Evolutionary conservation across 2,797 vertebrate species (phyloP), one percentile per base, ranked within the genome.

Genomic region (Perodicticus potto): DNA sequence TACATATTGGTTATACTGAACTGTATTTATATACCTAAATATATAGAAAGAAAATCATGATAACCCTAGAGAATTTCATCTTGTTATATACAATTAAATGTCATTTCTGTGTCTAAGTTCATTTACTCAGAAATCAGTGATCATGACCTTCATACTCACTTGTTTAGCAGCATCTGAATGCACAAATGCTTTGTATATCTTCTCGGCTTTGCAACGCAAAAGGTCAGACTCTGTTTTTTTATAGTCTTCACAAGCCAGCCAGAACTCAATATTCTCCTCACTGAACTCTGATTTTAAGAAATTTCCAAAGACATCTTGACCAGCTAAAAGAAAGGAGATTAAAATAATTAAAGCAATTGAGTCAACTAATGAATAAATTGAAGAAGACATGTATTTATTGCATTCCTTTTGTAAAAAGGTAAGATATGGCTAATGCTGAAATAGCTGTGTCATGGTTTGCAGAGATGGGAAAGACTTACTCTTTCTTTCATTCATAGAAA

Each of bases 261-360:
- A 99, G 96, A 99, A 99, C 37, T 99, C 98, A 0, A 99, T 98
- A 72, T 99, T 99, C 91, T 99, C 99, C 89, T 99, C 98, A 0
- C 98, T 99, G 97, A 98, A 99, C 74, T 99, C 99, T n/a, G 98
- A 98, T 92, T 98, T 98, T 13, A 99, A 96, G 86, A 99, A 99
- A 88, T 97, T 98, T 81, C 97, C 95, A 91, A 99, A 99, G 63
- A 98, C 63, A 9, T 96, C 95, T 96, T 98, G 98, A 37, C 98
- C 98, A 93, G 96, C 99, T 99, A 82, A 61, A 97, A 91, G 96
- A 7, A 82, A 85, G 73, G 2, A 22, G 27, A n/a, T 59, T 34
- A 3, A 97, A 73, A 86, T 67, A 72, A 73, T 88, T 85, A 86
- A 37, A 63, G 65, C 20, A 69, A 80, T 81, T 77, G 40, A 49